Conservation (phyloP, 2,888 invertebrate species). For the Stenotaenia linearis region DNA sequence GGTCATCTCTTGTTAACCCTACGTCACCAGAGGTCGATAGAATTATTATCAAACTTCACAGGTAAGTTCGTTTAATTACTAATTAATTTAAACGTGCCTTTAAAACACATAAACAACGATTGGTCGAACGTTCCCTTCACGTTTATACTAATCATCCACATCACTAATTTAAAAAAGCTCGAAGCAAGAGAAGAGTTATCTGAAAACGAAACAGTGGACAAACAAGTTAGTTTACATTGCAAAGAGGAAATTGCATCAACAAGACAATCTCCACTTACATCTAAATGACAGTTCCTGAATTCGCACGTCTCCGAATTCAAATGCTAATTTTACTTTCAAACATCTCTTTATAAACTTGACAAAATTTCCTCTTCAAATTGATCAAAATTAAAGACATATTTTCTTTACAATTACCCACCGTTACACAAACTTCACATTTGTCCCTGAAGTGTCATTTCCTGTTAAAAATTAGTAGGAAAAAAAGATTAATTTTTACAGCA, state of each 20-base stretch:
- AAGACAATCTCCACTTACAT: not conserved
- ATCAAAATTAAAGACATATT: not conserved
- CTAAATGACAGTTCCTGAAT: not conserved
- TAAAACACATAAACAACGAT: too few relatives aligned
- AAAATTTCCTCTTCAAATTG: not conserved
- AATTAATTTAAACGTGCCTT: too few relatives aligned
- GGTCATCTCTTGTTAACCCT: too few relatives aligned
- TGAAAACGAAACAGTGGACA: not conserved
- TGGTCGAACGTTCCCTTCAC: too few relatives aligned
- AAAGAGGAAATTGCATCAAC: not conserved
- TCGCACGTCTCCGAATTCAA: not conserved
- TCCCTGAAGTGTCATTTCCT: not conserved
- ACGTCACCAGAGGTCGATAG: too few relatives aligned
- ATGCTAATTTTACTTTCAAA: not conserved
- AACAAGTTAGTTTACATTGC: not conserved
- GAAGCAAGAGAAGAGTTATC: not conserved
- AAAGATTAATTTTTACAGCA: not conserved
- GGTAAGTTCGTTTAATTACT: too few relatives aligned
- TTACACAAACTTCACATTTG: not conserved
- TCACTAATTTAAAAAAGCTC: not conserved
- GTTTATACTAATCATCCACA: too few relatives aligned
- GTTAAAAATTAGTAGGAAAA: not conserved
- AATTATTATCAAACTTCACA: too few relatives aligned
- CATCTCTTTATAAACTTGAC: not conserved
- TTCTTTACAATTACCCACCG: not conserved